phyloP scores from a whole-genome alignment of 2,888 invertebrate species.

The Agriopis leucophaearia region DNA sequence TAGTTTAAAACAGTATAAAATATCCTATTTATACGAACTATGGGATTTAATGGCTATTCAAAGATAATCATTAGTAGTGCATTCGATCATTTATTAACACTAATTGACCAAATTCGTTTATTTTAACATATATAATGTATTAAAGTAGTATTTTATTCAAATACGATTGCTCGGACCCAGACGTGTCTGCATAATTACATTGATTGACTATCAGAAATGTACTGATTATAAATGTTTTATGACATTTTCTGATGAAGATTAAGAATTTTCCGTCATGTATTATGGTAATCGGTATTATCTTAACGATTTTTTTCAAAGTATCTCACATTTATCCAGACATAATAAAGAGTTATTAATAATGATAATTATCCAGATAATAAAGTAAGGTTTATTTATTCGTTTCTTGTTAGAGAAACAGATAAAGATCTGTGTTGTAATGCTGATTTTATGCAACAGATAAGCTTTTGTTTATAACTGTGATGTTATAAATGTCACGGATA shows the following conservation, averaged over 20 bases:
- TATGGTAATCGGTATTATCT: constrained; percentile 8
- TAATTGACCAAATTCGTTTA: constrained; percentile 5
- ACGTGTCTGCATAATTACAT: constrained; percentile 7
- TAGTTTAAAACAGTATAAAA: no score
- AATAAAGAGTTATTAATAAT: constrained; percentile 4
- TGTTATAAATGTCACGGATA: constrained; percentile 2
- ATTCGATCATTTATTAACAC: constrained; percentile 2
- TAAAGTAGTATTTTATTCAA: constrained; percentile 13
- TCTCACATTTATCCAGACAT: constrained; percentile 3
- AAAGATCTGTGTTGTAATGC: neutral
- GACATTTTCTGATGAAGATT: constrained; percentile 11
- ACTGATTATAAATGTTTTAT: neutral
- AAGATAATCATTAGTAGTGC: constrained; percentile 8
- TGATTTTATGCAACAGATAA: constrained; percentile 13
- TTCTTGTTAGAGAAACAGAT: constrained; percentile 6
- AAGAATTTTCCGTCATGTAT: neutral
- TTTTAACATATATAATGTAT: constrained; percentile 4
- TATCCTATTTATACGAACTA: neutral
- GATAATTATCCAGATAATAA: constrained; percentile 6
- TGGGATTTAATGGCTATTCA: neutral
- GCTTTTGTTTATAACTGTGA: neutral
- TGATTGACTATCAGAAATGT: constrained; percentile 9
- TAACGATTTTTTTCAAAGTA: constrained; percentile 2
- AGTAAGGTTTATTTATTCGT: neutral
- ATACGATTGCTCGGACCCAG: neutral